Evolutionary conservation across 2,888 invertebrate species (phyloP), one percentile per base, ranked within the genome.

Genomic region (Lissocephala sabroskyi): DNA sequence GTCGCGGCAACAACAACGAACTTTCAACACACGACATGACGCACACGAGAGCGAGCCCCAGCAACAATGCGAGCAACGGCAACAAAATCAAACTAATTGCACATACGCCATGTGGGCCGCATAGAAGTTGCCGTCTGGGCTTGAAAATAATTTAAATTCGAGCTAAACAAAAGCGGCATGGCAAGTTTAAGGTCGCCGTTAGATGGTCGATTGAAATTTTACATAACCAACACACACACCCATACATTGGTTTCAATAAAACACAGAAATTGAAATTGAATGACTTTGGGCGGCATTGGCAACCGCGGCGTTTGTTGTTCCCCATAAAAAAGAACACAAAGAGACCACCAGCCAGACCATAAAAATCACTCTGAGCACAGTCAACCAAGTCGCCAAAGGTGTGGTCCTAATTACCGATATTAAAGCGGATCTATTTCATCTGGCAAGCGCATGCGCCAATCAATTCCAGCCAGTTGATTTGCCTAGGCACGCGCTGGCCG

Each of bases 361-460:
- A 46, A 29, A 48, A 49, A 49, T 48, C 52, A 52, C 52, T 41
- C 52, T 19, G 23, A 55, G 49, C 45, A 23, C 23, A 23, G 23
- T 23, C 23, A 60, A 62, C 59, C 52, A 61, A 48, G 59, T 53
- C 47, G 23, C 1, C 28, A 67, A 65, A 40, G 77, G 77, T 77
- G 77, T 77, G 77, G 79, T 79, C 77, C 79, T 77, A 77, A 77
- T 77, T 77, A 79, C 79, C 62, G 56, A 75, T 75, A 77, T 79
- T 77, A 79, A 77, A 77, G 77, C 77, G 77, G 78, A 77, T 77
- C 77, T 77, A 77, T 77, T 77, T 77, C 77, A 79, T 74, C 75
- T 58, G 56, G 48, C 46, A 44, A 28, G 19, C 41, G 23, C 23
- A 5, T 3, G 7, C 23, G 23, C 7, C 4, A 23, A 23, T 5